These are phyloP conservation scores for Stercorarius parasiticus DNA, from an alignment of 2,113 vertebrate genomes.

Conservation along the genomic window DNA sequence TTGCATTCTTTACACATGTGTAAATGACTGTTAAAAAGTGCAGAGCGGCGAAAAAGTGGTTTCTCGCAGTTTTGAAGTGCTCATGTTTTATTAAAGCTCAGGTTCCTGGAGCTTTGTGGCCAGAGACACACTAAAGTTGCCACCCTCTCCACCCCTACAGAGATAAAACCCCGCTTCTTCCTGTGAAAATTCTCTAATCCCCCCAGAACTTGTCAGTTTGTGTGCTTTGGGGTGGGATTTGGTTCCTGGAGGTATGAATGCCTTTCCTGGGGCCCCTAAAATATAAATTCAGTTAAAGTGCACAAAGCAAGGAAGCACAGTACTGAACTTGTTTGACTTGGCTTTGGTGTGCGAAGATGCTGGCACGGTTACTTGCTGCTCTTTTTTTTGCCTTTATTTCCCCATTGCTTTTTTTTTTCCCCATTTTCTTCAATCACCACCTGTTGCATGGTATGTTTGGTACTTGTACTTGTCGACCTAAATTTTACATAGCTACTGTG, in stretches of 20 bases:
- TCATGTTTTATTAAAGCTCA: slow-evolving; percentile 34
- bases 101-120: background rate
- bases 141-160: background rate
- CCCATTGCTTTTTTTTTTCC: background rate
- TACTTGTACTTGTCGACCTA: background rate
- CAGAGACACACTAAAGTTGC: background rate
- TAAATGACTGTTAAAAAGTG: slow-evolving; percentile 28
- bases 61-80: background rate
- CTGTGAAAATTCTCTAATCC: background rate
- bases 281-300: background rate
- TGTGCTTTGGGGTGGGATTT: background rate
- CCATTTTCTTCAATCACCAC: background rate
- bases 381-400: background rate
- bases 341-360: background rate
- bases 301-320: background rate
- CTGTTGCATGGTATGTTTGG: background rate
- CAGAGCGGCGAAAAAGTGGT: background rate
- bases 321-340: background rate
- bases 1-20: background rate
- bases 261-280: background rate
- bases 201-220: background rate
- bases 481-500: background rate
- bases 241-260: background rate
- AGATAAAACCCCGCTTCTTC: background rate
- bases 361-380: background rate